phyloP scores from a whole-genome alignment of 2,888 invertebrate genomes.

The Rhogogaster chlorosoma region DNA sequence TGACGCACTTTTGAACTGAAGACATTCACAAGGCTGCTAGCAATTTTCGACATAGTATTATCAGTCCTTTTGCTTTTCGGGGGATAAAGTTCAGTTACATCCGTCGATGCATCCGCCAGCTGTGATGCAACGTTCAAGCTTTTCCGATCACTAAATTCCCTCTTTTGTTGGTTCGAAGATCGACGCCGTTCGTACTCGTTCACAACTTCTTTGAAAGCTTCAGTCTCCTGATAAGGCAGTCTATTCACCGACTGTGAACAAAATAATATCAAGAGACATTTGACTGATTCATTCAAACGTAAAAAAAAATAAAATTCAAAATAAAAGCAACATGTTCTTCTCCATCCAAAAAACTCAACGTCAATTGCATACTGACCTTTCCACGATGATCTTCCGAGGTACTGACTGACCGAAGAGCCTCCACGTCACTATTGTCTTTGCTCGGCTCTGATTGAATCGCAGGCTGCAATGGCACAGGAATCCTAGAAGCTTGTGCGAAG shows the following conservation, averaged over 20 bases:
- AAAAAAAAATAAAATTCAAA: too few relatives aligned
- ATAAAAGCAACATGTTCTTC: too few relatives aligned
- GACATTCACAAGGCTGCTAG: constrained; percentile 56
- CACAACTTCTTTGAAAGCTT: constrained; percentile 62
- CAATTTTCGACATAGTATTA: constrained; percentile 53
- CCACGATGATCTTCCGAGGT: not conserved
- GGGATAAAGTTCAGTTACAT: constrained; percentile 63
- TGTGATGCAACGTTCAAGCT: constrained; percentile 56
- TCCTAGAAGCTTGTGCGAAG: not conserved
- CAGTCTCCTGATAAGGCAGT: constrained; percentile 65
- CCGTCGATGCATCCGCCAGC: constrained; percentile 60
- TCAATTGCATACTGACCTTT: constrained; percentile 1
- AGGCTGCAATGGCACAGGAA: not conserved
- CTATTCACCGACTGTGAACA: constrained; percentile 54
- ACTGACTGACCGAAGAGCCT: not conserved
- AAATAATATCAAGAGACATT: too few relatives aligned
- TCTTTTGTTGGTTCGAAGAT: not conserved
- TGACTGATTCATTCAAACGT: not conserved
- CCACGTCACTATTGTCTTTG: not conserved
- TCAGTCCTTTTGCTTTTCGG: constrained; percentile 34
- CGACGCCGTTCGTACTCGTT: constrained; percentile 58
- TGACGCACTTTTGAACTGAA: constrained; percentile 58
- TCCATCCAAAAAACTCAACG: not conserved
- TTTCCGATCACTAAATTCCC: constrained; percentile 27
- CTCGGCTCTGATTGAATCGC: not conserved